Percentiles rank a stretch among this genome's conserved stretches.
phyloP scores from a whole-genome alignment of 1,140 invertebrate genomes.

The Hyles euphorbiae region DNA sequence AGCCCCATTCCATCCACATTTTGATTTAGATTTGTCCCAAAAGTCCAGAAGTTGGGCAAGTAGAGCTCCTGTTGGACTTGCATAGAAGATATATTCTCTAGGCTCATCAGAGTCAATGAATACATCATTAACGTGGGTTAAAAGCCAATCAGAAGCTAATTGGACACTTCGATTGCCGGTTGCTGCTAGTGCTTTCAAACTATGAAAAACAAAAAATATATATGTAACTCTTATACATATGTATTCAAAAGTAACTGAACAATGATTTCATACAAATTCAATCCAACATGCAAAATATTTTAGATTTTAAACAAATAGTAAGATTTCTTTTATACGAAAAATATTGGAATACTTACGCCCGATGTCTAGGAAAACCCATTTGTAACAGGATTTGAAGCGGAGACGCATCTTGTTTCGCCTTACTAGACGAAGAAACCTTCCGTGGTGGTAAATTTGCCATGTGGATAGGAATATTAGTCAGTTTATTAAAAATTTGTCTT shows the following conservation, averaged over 20 bases:
- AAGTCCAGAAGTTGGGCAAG: constrained; percentile 83
- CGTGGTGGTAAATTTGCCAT: constrained; percentile 59
- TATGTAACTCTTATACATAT: no score
- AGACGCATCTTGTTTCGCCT: constrained; percentile 83
- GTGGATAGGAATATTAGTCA: constrained; percentile 16
- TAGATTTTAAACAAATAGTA: no score
- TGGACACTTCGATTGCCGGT: constrained; percentile 91
- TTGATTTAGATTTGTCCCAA: constrained; percentile 85
- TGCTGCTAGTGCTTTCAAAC: constrained; percentile 92
- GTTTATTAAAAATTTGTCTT: background rate
- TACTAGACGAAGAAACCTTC: constrained; percentile 70
- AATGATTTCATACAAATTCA: no score
- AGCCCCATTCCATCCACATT: constrained; percentile 90
- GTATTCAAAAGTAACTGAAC: no score
- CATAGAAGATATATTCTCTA: constrained; percentile 90
- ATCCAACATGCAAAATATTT: no score
- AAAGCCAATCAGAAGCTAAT: constrained; percentile 91
- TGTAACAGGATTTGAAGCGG: constrained; percentile 88
- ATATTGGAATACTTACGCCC: constrained; percentile 80
- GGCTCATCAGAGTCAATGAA: constrained; percentile 84
- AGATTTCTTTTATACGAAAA: background rate
- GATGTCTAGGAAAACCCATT: constrained; percentile 90
- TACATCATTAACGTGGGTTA: constrained; percentile 91
- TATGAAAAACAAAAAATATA: constrained; percentile 39
- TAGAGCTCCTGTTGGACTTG: constrained; percentile 84